These are phyloP conservation scores for Salminus brasiliensis DNA, from an alignment of 2,113 vertebrate genomes.

Conservation along the genomic window DNA sequence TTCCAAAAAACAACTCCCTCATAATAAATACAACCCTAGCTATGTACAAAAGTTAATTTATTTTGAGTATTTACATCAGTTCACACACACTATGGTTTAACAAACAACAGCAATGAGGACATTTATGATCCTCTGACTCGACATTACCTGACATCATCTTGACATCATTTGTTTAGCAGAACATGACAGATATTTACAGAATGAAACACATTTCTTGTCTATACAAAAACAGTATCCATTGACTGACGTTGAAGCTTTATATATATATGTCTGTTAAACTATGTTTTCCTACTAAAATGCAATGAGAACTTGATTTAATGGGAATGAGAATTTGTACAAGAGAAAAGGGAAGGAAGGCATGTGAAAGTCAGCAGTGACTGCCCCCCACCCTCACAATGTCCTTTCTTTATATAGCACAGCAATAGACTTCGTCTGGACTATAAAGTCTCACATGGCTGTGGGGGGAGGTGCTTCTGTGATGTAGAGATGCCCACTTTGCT, in stretches of 20 bases:
- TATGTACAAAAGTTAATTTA: conserved; percentile 69
- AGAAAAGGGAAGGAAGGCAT: neutral
- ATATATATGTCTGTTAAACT: conserved; percentile 18
- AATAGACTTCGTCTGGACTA: neutral
- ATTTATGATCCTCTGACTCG: conserved; percentile 8
- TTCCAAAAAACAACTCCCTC: neutral
- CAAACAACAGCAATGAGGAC: conserved; percentile 34
- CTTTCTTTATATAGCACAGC: conserved; percentile 11
- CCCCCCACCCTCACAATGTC: neutral
- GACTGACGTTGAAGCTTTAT: conserved; percentile 18
- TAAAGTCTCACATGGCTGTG: neutral
- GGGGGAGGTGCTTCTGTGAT: neutral
- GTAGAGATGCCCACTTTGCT: neutral
- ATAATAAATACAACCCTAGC: conserved; percentile 39
- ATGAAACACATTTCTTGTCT: conserved; percentile 37
- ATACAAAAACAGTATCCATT: conserved; percentile 45
- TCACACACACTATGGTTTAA: conserved; percentile 52
- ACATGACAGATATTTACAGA: conserved; percentile 44
- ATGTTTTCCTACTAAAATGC: conserved; percentile 25
- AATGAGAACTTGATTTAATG: conserved; percentile 18
- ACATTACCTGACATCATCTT: conserved; percentile 25
- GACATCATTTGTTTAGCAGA: conserved; percentile 36
- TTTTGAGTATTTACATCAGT: conserved; percentile 64
- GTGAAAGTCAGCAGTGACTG: neutral
- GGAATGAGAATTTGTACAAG: neutral